These are phyloP conservation scores for Enteromius paludinosus DNA, from an alignment of 2,797 vertebrate genomes.

Conservation along the genomic window DNA sequence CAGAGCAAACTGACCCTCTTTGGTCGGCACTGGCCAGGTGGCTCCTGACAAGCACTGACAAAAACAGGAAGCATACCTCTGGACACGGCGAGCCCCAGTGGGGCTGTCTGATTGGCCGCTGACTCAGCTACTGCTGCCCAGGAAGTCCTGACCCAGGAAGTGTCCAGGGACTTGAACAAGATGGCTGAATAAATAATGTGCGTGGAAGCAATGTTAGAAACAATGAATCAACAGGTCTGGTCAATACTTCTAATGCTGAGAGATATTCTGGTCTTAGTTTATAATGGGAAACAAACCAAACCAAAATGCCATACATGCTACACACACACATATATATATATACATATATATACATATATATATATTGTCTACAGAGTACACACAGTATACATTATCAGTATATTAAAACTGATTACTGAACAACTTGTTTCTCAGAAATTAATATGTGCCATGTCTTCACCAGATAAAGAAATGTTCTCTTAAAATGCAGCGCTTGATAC, in stretches of 20 bases:
- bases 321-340: too few relatives aligned
- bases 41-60: conserved; percentile 63
- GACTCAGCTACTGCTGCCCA: conserved; percentile 58
- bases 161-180: conserved; percentile 52
- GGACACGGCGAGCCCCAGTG: conserved; percentile 51
- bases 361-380: too few relatives aligned
- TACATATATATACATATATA: too few relatives aligned
- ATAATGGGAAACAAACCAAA: not conserved
- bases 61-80: conserved; percentile 59
- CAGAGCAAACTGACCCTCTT: conserved; percentile 49
- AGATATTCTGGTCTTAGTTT: not conserved
- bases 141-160: conserved; percentile 56
- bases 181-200: conserved; percentile 56
- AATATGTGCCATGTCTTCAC: not conserved
- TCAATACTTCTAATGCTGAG: conserved; percentile 10
- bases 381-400: not conserved
- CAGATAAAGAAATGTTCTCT: not conserved
- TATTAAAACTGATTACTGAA: not conserved
- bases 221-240: conserved; percentile 48
- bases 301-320: not conserved
- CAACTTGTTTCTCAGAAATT: not conserved
- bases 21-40: conserved; percentile 58
- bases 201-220: conserved; percentile 37
- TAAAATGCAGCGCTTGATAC: not conserved
- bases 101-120: conserved; percentile 57